Percentiles rank a stretch among this genome's conserved stretches.
phyloP scores from a whole-genome alignment of 2,797 vertebrate genomes.

The Schizopygopsis pylzovi region DNA sequence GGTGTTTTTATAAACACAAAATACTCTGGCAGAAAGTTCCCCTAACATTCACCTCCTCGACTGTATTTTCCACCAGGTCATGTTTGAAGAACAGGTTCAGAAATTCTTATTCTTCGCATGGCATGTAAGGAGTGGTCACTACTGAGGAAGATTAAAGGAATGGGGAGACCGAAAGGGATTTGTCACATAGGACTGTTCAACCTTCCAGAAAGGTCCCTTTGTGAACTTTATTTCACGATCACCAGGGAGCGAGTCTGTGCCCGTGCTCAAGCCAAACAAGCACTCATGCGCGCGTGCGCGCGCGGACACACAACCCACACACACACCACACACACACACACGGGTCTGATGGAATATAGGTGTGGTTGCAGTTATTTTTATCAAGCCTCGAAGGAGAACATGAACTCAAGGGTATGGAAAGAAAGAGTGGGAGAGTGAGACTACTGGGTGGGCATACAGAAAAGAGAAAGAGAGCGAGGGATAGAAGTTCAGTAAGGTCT shows the following conservation, averaged over 20 bases:
- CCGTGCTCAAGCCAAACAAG: conserved; percentile 53
- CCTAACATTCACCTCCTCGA: conserved; percentile 47
- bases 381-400: conserved; percentile 55
- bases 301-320: background rate
- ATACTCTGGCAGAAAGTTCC: conserved; percentile 59
- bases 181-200: conserved; percentile 55
- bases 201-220: conserved; percentile 63
- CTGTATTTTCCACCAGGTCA: conserved; percentile 40
- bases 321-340: background rate
- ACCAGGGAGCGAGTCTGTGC: conserved; percentile 55
- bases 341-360: conserved; percentile 61
- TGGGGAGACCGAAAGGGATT: conserved; percentile 39
- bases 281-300: background rate
- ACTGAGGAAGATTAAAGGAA: conserved; percentile 56
- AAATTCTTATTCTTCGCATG: conserved; percentile 61
- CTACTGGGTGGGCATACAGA: conserved; percentile 52
- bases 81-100: conserved; percentile 55
- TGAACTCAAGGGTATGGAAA: conserved; percentile 55
- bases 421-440: conserved; percentile 55
- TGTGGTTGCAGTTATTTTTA: conserved; percentile 67
- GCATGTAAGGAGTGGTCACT: conserved; percentile 54
- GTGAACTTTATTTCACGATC: conserved; percentile 56
- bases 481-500: conserved; percentile 29
- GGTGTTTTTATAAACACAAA: conserved; percentile 68
- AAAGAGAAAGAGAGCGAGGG: conserved; percentile 42